Evolutionary conservation across 2,797 vertebrate species (phyloP), one percentile per base, ranked within the genome.

Genomic region (Danio kyathit): DNA sequence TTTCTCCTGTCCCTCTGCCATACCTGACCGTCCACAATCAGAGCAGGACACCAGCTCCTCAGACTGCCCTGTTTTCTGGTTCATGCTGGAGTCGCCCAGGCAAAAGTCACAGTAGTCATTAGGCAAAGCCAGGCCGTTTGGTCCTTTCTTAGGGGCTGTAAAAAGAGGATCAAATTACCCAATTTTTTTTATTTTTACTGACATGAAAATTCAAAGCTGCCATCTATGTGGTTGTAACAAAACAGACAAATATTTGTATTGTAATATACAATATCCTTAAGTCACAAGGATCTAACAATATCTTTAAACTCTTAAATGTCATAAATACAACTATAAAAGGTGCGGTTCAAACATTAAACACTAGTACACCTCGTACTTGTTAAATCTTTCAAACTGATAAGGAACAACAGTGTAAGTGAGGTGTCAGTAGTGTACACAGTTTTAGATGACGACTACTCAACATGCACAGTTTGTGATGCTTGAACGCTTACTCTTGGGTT

Each of bases 101-200:
- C 97, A 99, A 91, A 99, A 99, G 88, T 99, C 97, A 7, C 97
- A 98, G 91, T 99, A 99, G 88, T 99, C 97, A 84, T 99, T 99
- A 86, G 97, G 97, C 77, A 97, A 75, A 0, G 97, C 97, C 87
- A 99, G 82, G 0, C 97, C 97, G 0, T 98, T 96, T 0, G 97
- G 97, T 5, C 97, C 97, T 76, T 97, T 99, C 90, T 98, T 98
- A 80, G 95, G 96, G 90, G 91, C 93, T 95, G 74, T 79, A 46
- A 56, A 49, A 9, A 75, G 14, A 76, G 19, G 19, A 41, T 76
- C 44, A 38, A 29, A 29, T 51, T n/a, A n/a, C n/a, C n/a, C 3
- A 63, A 13, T 10, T 17, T 13, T 43, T n/a, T 7, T 7, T 29
- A 56, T 29, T 54, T 73, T 49, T 21, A 86, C 56, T 11, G 69